A percentile compares a stretch with the other conserved stretches of the same genome.
phyloP scores from a whole-genome alignment of 2,888 invertebrate genomes.

The Alloplasta piceator region DNA sequence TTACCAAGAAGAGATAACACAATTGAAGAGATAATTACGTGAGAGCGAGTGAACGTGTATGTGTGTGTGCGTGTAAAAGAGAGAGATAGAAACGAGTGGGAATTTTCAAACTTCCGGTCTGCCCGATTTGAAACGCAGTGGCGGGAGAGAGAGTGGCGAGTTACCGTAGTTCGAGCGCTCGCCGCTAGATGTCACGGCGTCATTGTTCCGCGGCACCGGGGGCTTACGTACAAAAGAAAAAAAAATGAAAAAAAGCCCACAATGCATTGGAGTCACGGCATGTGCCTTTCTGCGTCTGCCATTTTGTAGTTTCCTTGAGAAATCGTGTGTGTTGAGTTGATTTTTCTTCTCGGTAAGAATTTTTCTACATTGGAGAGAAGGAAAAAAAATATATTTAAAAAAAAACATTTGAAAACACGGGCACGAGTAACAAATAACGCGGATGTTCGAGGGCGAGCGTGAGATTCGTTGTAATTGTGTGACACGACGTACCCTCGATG shows the following conservation, averaged over 20 bases:
- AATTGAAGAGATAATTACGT: slow-evolving; percentile 50
- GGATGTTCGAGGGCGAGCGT: slow-evolving; percentile 19
- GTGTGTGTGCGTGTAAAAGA: neutral
- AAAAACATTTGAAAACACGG: slow-evolving; percentile 13
- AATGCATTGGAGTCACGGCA: slow-evolving; percentile 86
- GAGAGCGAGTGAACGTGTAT: neutral
- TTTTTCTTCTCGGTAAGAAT: slow-evolving; percentile 86
- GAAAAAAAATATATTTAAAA: slow-evolving; percentile 25
- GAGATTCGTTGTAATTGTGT: slow-evolving; percentile 40
- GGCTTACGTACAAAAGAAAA: slow-evolving; percentile 38
- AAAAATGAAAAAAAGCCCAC: slow-evolving; percentile 77
- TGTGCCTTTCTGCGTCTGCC: slow-evolving; percentile 88
- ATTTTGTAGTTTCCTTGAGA: slow-evolving; percentile 88
- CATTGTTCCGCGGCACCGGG: neutral
- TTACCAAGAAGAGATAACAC: slow-evolving; percentile 25
- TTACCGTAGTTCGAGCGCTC: slow-evolving; percentile 5
- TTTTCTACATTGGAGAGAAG: slow-evolving; percentile 66
- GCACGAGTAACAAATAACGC: neutral
- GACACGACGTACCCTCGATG: slow-evolving; percentile 33
- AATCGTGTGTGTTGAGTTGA: slow-evolving; percentile 87
- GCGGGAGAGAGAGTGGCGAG: neutral
- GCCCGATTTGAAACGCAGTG: slow-evolving; percentile 25
- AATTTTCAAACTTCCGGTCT: slow-evolving; percentile 21
- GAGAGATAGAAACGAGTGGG: neutral
- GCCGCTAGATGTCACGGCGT: slow-evolving; percentile 41